Base-by-base conservation (phyloP, 35 echinoderm and acorn worm species). In the Lytechinus pictus region DNA sequence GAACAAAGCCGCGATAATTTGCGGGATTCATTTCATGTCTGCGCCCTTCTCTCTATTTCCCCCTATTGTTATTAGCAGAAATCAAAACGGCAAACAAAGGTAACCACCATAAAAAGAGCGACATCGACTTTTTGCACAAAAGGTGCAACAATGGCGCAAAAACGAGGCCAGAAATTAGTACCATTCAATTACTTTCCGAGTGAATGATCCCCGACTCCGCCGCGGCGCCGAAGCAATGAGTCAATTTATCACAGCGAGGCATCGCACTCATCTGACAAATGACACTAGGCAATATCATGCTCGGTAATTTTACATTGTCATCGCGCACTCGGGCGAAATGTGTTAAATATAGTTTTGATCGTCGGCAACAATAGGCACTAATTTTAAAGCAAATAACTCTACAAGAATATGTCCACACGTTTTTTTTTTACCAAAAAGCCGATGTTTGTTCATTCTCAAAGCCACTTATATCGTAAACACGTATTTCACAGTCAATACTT, bases 291-390 rank as follows among this genome's bases (percentile, higher is more conserved):
- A 93, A 93, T 93, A 9, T 93, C 92, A 93, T 44, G 92, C 92
- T 21, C 57, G 92, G 92, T 93, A 19, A 93, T 57, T 57, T 93
- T 55, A 54, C 92, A 93, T 93, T 93, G 92, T 93, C 92, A 57
- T 10, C 92, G 92, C 53, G 53, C 92, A 57, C 92, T 93, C 21
- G 92, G 53, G 53, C 92, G 92, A 93, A 57, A 93, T 57, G 92
- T 93, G 92, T 93, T 93, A 93, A 93, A 93, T 93, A 93, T 57
- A 93, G 53, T 93, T 93, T 93, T 93, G 92, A 93, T 93, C 92
- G 54, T 54, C n/a, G 53, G 3, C 92, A 10, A 93, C 53, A 93
- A 93, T 21, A 44, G 53, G n/a, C 92, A 57, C 92, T 93, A 93
- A 93, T 93, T 93, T 93, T 24, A 93, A 93, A 93, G 92, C 92